These are phyloP conservation scores for Hemicrepidius hirtus DNA, from an alignment of 2,888 invertebrate genomes.

Conservation along the genomic window DNA sequence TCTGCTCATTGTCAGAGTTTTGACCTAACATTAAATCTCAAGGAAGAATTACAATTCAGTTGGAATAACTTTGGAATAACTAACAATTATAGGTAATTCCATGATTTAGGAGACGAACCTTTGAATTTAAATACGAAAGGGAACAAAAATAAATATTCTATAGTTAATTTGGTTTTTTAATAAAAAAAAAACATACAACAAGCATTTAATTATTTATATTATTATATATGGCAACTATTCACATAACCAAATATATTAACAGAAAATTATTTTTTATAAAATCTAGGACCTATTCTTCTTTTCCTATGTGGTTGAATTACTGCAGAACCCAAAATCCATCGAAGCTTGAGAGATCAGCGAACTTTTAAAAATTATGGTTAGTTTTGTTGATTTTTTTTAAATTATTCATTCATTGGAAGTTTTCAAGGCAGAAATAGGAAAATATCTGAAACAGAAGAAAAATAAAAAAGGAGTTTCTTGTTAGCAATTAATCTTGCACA, in stretches of 20 bases:
- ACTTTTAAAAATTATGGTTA: neutral
- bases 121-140: neutral
- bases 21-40: constrained; percentile 16
- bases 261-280: neutral
- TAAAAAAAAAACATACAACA: neutral
- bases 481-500: neutral
- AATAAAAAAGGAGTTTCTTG: neutral
- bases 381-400: neutral
- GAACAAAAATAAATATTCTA: constrained; percentile 5
- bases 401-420: neutral
- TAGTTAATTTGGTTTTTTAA: neutral
- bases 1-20: constrained; percentile 16
- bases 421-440: neutral
- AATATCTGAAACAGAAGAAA: constrained; percentile 6
- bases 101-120: neutral
- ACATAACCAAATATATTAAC: neutral
- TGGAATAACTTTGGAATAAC: constrained; percentile 6
- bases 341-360: constrained; percentile 2
- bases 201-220: constrained; percentile 1
- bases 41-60: constrained; percentile 10
- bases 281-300: neutral
- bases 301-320: no score
- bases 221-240: neutral
- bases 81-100: neutral
- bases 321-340: neutral